Evolutionary conservation across 2,888 invertebrate species (phyloP).

Genomic region (Odontocerum albicorne): DNA sequence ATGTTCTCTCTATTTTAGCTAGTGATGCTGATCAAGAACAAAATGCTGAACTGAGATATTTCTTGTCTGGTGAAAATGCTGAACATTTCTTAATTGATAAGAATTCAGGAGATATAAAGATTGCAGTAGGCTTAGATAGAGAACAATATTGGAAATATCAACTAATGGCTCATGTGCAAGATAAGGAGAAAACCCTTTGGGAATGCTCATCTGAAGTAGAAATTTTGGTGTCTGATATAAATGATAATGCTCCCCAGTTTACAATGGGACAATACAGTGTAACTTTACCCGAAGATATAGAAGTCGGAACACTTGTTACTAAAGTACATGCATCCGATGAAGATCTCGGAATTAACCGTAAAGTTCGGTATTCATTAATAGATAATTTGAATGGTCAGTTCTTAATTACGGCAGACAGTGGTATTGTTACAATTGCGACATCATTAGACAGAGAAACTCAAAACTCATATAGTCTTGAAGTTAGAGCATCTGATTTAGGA

Average conservation of each 20-base stretch:
- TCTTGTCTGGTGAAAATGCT: conserved; percentile 76
- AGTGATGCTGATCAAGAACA: conserved; percentile 82
- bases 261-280: conserved; percentile 73
- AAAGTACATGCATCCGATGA: conserved; percentile 86
- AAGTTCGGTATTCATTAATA: conserved; percentile 78
- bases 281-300: conserved; percentile 85
- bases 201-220: conserved; percentile 80
- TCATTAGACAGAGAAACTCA: conserved; percentile 85
- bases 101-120: conserved; percentile 75
- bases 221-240: conserved; percentile 76
- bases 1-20: conserved; percentile 73
- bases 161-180: conserved; percentile 81
- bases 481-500: conserved; percentile 85
- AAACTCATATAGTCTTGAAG: conserved; percentile 79
- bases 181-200: conserved; percentile 75
- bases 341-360: conserved; percentile 74
- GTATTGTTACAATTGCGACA: conserved; percentile 82
- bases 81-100: conserved; percentile 80
- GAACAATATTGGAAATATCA: conserved; percentile 72
- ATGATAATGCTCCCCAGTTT: conserved; percentile 85
- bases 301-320: conserved; percentile 82
- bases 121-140: conserved; percentile 74
- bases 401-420: conserved; percentile 77
- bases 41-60: conserved; percentile 76
- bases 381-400: conserved; percentile 68